phyloP scores from a whole-genome alignment of 2,888 invertebrate species.

The Archaeoteleia sp. region DNA sequence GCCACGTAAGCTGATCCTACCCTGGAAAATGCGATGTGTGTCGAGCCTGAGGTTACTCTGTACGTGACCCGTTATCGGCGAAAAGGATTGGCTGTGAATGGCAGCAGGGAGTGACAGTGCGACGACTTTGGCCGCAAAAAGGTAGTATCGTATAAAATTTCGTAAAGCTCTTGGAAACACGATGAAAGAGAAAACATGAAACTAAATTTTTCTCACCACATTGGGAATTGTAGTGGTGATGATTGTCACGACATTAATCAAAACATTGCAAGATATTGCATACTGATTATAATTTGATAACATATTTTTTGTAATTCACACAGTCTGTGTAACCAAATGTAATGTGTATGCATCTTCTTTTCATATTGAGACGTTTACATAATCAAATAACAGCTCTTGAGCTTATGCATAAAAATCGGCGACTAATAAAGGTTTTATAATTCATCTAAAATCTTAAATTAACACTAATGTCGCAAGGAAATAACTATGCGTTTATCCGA shows the following conservation, averaged over 20 bases:
- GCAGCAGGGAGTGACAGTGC: conserved; percentile 47
- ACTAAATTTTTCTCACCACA: conserved; percentile 18
- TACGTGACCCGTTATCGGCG: conserved; percentile 63
- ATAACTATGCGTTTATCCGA: too few relatives aligned
- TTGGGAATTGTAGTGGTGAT: conserved; percentile 3
- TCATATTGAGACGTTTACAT: too few relatives aligned
- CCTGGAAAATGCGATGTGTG: conserved; percentile 53
- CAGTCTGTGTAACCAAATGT: too few relatives aligned
- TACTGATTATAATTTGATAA: too few relatives aligned
- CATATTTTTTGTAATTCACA: too few relatives aligned
- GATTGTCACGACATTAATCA: neutral
- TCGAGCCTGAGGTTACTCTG: conserved; percentile 54
- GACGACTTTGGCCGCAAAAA: conserved; percentile 26
- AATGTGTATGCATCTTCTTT: too few relatives aligned
- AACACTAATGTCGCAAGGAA: too few relatives aligned
- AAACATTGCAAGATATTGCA: too few relatives aligned
- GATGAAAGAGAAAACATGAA: conserved; percentile 41
- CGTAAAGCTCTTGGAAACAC: conserved; percentile 23
- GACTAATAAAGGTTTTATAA: too few relatives aligned
- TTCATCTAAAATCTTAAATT: too few relatives aligned
- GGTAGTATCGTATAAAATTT: conserved; percentile 34
- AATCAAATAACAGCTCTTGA: too few relatives aligned
- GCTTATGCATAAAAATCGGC: too few relatives aligned
- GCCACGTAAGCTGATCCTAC: conserved; percentile 62
- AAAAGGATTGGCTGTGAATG: conserved; percentile 60